phyloP scores from a whole-genome alignment of 1,140 invertebrate genomes.

The Trichoplusia ni region DNA sequence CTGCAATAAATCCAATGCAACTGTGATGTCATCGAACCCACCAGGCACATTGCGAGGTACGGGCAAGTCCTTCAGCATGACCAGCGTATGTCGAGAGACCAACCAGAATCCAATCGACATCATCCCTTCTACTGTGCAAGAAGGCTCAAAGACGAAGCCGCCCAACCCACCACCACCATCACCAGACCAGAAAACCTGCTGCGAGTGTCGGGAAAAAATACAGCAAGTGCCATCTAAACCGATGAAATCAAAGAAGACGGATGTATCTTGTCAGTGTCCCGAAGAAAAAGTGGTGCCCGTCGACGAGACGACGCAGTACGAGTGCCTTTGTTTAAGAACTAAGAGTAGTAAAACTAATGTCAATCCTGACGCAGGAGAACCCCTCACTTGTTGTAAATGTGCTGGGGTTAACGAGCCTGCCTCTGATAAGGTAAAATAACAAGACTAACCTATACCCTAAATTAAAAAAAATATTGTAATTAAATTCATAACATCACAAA shows the following conservation, averaged over 20 bases:
- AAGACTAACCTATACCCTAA: no score
- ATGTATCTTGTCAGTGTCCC: slow-evolving; percentile 28
- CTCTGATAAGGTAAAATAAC: no score
- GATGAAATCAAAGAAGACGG: neutral
- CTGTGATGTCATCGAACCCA: slow-evolving; percentile 27
- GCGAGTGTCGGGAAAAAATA: neutral
- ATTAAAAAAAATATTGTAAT: no score
- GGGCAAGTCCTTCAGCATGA: slow-evolving; percentile 19
- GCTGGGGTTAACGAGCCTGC: no score
- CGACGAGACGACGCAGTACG: slow-evolving; percentile 10
- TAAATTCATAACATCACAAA: no score
- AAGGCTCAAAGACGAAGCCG: neutral
- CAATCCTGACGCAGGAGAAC: no score
- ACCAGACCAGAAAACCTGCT: neutral
- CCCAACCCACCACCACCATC: neutral
- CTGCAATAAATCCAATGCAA: slow-evolving; percentile 24
- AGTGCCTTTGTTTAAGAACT: no score
- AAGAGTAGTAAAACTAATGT: no score
- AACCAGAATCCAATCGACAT: slow-evolving; percentile 7
- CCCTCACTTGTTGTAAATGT: no score
- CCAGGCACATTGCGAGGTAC: slow-evolving; percentile 11
- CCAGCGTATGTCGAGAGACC: slow-evolving; percentile 2
- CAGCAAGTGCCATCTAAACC: neutral
- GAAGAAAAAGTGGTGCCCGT: neutral
- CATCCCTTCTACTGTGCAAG: neutral